phyloP scores from a whole-genome alignment of 2,113 vertebrate genomes.

The Chitala chitala region DNA sequence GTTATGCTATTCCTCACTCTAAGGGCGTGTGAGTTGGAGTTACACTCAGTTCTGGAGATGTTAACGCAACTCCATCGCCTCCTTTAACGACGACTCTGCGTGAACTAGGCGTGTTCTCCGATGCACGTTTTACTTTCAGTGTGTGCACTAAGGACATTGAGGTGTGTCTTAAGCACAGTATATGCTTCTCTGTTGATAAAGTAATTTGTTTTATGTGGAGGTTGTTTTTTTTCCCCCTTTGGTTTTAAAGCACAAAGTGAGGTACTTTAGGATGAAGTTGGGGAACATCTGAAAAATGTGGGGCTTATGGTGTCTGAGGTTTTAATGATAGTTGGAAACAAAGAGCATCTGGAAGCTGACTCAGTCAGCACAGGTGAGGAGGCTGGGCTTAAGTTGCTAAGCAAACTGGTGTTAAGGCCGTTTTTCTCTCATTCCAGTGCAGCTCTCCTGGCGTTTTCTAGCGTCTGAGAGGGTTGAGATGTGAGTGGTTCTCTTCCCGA shows the following conservation, averaged over 20 bases:
- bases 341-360: not conserved
- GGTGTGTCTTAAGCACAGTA: too few relatives aligned
- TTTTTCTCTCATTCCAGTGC: not conserved
- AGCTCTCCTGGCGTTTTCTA: not conserved
- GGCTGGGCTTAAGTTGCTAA: not conserved
- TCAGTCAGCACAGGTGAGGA: slow-evolving; percentile 1
- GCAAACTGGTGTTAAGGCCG: not conserved
- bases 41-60: slow-evolving; percentile 11
- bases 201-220: too few relatives aligned
- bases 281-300: not conserved
- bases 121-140: not conserved
- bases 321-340: not conserved
- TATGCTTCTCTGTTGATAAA: too few relatives aligned
- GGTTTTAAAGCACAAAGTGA: too few relatives aligned
- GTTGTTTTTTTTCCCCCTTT: too few relatives aligned
- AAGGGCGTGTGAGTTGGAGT: slow-evolving; percentile 10
- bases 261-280: too few relatives aligned
- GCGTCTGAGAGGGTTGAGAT: not conserved
- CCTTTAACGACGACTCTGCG: slow-evolving; percentile 1
- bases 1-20: not conserved
- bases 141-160: not conserved
- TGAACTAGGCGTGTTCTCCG: not conserved
- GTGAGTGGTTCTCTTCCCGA: slow-evolving; percentile 3
- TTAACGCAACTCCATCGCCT: slow-evolving; percentile 15
- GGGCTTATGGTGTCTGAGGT: not conserved